phyloP scores from a whole-genome alignment of 2,888 invertebrate genomes.

The Pyrocoelia pectoralis region DNA sequence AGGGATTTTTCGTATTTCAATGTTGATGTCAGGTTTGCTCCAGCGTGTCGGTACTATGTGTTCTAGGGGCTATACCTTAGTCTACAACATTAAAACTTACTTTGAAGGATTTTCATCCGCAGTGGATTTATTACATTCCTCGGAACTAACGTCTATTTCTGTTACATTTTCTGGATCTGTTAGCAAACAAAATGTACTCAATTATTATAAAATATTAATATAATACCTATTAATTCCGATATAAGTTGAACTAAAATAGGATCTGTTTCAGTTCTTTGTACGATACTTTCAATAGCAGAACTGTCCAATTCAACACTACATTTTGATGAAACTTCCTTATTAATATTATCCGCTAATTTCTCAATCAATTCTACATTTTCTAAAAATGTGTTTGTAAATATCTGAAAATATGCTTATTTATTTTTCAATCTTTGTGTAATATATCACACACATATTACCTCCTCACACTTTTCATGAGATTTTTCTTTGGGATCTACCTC shows the following conservation, averaged over 20 bases:
- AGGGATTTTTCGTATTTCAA: no score
- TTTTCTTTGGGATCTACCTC: constrained; percentile 10
- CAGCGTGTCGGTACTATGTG: no score
- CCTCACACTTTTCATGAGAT: constrained; percentile 18
- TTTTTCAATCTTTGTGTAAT: no score
- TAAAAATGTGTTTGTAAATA: constrained; percentile 60
- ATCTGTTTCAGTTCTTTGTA: constrained; percentile 62
- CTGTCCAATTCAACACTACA: constrained; percentile 53
- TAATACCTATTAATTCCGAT: constrained; percentile 48
- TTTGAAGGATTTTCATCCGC: no score
- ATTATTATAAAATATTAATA: no score
- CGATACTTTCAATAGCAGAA: constrained; percentile 61
- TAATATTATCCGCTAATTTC: constrained; percentile 65
- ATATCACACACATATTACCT: constrained; percentile 12
- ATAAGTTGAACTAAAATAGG: constrained; percentile 63
- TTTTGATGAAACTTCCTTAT: constrained; percentile 46
- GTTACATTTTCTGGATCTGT: no score
- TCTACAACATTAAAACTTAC: no score
- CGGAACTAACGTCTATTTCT: no score
- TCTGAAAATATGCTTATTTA: constrained; percentile 45
- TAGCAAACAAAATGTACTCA: neutral
- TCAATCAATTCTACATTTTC: constrained; percentile 63
- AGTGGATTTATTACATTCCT: no score
- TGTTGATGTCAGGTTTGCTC: no score
- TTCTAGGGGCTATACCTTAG: no score